Percentiles rank a stretch among this genome's conserved stretches.
These are phyloP conservation scores for Ips typographus DNA, from an alignment of 1,140 invertebrate species.

Conservation along the genomic window DNA sequence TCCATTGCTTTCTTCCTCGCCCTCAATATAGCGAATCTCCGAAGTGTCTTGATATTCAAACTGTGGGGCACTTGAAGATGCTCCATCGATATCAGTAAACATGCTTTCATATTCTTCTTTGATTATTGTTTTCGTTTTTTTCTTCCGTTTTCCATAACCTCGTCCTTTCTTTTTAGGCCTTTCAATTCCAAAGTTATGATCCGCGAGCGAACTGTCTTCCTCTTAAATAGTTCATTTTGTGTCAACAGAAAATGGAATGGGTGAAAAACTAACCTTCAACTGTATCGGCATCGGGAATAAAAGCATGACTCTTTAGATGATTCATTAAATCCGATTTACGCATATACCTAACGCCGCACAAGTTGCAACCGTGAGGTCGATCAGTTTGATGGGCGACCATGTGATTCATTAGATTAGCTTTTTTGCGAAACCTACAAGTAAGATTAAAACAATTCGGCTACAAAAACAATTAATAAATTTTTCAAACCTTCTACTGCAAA, in stretches of 20 bases:
- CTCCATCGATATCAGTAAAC: conserved; percentile 8
- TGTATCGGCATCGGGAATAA: conserved; percentile 58
- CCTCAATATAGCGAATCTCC: conserved; percentile 52
- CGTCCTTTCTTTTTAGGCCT: conserved; percentile 34
- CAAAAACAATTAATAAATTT: background rate
- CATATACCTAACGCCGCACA: conserved; percentile 75
- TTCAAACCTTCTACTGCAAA: conserved; percentile 67
- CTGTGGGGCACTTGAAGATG: conserved; percentile 13
- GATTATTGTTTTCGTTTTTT: conserved; percentile 29
- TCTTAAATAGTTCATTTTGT: background rate
- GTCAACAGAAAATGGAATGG: background rate
- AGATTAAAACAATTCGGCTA: background rate
- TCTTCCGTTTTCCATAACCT: conserved; percentile 34
- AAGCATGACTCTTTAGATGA: conserved; percentile 79
- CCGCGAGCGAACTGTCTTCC: conserved; percentile 42
- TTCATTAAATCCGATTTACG: conserved; percentile 77
- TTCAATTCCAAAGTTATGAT: conserved; percentile 17
- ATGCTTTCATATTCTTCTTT: conserved; percentile 46
- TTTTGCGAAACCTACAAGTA: conserved; percentile 65
- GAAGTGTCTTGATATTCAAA: conserved; percentile 13
- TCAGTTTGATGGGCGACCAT: conserved; percentile 82
- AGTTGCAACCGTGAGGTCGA: conserved; percentile 72
- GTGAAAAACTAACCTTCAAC: conserved; percentile 42
- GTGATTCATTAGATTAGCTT: conserved; percentile 79
- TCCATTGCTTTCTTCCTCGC: conserved; percentile 49